A percentile compares a stretch with the other conserved stretches of the same genome.
Conservation (phyloP, 2,888 invertebrate species). For the Temnothorax unifasciatus region DNA sequence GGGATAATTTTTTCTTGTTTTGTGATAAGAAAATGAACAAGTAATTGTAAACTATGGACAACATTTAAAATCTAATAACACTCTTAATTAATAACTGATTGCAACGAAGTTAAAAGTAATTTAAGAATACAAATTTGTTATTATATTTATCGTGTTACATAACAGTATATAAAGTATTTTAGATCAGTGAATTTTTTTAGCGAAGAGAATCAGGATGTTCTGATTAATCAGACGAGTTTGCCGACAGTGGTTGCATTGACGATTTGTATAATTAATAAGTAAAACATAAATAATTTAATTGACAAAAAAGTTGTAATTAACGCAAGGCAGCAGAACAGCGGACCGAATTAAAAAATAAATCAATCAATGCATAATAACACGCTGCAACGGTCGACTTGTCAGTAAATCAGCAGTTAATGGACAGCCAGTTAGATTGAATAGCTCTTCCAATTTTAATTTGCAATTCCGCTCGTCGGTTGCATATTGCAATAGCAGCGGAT, state of each 20-base stretch:
- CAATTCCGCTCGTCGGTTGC: slow-evolving; percentile 34
- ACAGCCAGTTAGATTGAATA: slow-evolving; percentile 45
- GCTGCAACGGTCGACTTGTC: slow-evolving; percentile 28
- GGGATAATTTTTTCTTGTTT: neutral
- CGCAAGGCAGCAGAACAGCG: neutral
- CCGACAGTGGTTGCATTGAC: neutral
- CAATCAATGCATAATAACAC: slow-evolving; percentile 35
- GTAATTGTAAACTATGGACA: neutral
- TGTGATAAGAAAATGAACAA: neutral
- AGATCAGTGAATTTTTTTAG: neutral
- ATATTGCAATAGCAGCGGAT: slow-evolving; percentile 33
- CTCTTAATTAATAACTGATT: neutral
- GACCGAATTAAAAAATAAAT: slow-evolving; percentile 42
- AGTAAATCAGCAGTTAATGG: slow-evolving; percentile 57
- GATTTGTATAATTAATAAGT: slow-evolving; percentile 15
- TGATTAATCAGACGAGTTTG: neutral
- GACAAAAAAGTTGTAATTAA: slow-evolving; percentile 17
- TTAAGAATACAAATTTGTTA: neutral
- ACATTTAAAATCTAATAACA: neutral
- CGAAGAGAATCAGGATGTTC: neutral
- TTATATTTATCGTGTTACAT: neutral
- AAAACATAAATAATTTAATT: neutral
- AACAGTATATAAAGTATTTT: neutral
- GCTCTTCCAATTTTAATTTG: slow-evolving; percentile 53
- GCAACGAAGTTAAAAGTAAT: neutral